Base-by-base conservation (phyloP, 37 sponge, comb jelly and placozoan genomes). In the Ianthella basta region DNA sequence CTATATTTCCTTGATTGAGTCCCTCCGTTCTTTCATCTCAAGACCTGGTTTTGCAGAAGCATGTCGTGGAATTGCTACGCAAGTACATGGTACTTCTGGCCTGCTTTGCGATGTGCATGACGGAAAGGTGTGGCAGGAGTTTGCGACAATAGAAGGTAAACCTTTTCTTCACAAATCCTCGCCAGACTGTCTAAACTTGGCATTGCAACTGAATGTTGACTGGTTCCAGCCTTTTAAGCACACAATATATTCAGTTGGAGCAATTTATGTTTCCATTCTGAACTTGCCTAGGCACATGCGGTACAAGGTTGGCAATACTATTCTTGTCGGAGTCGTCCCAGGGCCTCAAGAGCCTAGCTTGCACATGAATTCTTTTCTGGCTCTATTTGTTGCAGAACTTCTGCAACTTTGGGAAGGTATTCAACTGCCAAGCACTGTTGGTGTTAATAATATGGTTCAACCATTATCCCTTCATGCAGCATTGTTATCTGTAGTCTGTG, bases 141-240 rank as follows among this genome's bases (percentile, higher is more conserved):
- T 72, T 72, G 30, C 6, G 5, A 25, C 74, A 72, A 34, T 33
- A 34, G 14, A 37, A 18, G 29, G 23, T 6, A 38, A 72, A 21
- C 34, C 29, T 12, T 72, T 24, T 4, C 50, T 3, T 10, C 6
- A 8, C 6, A 8, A 44, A 44, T 44, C 50, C 3, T 44, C 50
- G 8, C 50, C 50, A 44, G 50, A 3, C 3, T 8, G 8, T 3
- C 50, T 44, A 44, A 72, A 34, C 10, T 72, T 34, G 74, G 32
- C 21, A 21, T 34, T 72, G 36, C 23, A 34, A 4, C 53, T 81
- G 18, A 81, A 81, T 81, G 82, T 81, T 16, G 82, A 81, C 35
- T 81, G 82, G 82, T 81, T 81, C 56, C 60, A 57, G 15, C 82
- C 82, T 34, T 81, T 59, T 59, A 81, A 55, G 21, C 82, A 81